Conservation (phyloP, 2,113 vertebrate genomes). For the Campylomormyrus numenius region DNA sequence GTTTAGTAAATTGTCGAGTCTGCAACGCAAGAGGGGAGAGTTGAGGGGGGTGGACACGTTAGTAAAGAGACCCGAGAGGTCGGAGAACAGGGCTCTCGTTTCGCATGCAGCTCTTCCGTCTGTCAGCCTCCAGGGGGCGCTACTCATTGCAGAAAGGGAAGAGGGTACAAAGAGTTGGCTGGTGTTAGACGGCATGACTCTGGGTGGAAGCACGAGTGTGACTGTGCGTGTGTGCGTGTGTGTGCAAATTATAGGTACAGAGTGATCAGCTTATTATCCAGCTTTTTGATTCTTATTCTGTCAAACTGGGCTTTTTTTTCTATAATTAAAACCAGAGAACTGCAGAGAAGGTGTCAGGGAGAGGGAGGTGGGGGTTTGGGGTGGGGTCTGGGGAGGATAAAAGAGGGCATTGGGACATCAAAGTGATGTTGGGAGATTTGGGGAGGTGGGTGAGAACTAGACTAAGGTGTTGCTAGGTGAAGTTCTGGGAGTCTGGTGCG, state of each 20-base stretch:
- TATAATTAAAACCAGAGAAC: conserved; percentile 20
- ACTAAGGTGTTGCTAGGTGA: background rate
- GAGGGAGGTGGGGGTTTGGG: conserved; percentile 22
- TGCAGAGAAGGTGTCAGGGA: conserved; percentile 39
- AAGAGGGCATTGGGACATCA: background rate
- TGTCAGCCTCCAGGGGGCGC: conserved; percentile 62
- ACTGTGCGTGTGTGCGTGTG: conserved; percentile 8
- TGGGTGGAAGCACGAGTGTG: conserved; percentile 24
- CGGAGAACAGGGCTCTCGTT: conserved; percentile 58
- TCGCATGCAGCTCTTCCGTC: conserved; percentile 56
- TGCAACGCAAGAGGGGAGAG: conserved; percentile 74
- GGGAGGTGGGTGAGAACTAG: background rate
- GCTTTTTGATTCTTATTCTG: background rate
- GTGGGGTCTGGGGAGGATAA: background rate
- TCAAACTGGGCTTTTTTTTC: background rate
- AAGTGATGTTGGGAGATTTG: background rate
- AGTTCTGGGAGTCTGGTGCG: background rate
- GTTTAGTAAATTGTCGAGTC: conserved; percentile 98
- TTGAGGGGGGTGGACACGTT: conserved; percentile 65
- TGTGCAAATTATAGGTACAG: background rate
- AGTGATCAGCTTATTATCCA: background rate
- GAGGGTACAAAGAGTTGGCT: conserved; percentile 10
- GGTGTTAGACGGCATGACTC: conserved; percentile 12
- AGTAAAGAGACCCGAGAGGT: conserved; percentile 57
- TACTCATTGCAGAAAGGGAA: conserved; percentile 40